These are phyloP conservation scores for Laothoe populi DNA, from an alignment of 2,888 invertebrate genomes.

Conservation along the genomic window DNA sequence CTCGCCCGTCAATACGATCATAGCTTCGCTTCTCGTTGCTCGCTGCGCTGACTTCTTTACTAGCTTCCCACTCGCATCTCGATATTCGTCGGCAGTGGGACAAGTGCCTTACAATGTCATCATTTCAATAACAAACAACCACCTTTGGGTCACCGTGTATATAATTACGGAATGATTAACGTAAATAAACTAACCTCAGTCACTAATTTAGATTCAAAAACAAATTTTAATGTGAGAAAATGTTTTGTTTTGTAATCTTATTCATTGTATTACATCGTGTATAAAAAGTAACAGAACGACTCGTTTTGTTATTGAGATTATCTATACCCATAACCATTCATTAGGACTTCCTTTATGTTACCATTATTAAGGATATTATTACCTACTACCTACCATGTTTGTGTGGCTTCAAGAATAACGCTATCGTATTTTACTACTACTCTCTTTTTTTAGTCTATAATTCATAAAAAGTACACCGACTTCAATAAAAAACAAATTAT, in stretches of 20 bases:
- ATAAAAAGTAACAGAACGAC: slow-evolving; percentile 28
- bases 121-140: not conserved
- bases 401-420: not conserved
- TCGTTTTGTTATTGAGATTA: slow-evolving; percentile 27
- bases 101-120: slow-evolving; percentile 3
- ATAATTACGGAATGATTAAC: slow-evolving; percentile 12
- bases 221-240: slow-evolving; percentile 11
- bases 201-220: slow-evolving; percentile 17
- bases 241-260: slow-evolving; percentile 24
- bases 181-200: slow-evolving; percentile 21
- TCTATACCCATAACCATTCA: slow-evolving; percentile 3
- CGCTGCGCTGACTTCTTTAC: too few relatives aligned
- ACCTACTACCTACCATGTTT: too few relatives aligned
- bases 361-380: not conserved
- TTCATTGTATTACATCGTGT: slow-evolving; percentile 18
- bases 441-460: too few relatives aligned
- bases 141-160: slow-evolving; percentile 3
- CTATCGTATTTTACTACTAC: too few relatives aligned
- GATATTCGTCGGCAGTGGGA: too few relatives aligned
- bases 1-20: too few relatives aligned
- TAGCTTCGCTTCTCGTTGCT: too few relatives aligned
- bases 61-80: too few relatives aligned
- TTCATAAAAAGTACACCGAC: too few relatives aligned
- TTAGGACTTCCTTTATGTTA: not conserved
- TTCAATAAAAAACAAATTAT: too few relatives aligned